Evolutionary conservation across 2,888 invertebrate genomes (phyloP).

Genomic region (Pegoplata infirma): DNA sequence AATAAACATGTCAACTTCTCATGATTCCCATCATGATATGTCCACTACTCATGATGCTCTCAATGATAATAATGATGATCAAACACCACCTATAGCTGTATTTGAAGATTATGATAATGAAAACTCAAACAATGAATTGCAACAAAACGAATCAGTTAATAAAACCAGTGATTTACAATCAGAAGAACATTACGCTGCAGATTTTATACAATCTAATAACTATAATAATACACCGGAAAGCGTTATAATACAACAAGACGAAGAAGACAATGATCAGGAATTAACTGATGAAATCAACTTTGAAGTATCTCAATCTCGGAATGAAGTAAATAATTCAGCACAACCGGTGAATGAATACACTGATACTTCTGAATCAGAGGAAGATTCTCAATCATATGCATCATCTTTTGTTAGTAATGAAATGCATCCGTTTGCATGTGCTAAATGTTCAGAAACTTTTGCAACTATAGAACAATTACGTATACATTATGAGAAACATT

Average conservation of each 20-base stretch:
- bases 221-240: neutral
- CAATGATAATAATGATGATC: neutral
- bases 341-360: too few species aligned
- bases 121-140: neutral
- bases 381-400: neutral
- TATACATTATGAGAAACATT: conserved; percentile 64
- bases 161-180: neutral
- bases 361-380: neutral
- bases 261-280: neutral
- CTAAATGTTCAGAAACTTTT: conserved; percentile 68
- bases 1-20: neutral
- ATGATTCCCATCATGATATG: too few species aligned
- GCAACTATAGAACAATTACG: conserved; percentile 65
- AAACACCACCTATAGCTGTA: conserved; percentile 4
- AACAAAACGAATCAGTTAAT: neutral
- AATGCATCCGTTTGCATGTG: conserved; percentile 62
- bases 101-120: conserved; percentile 48
- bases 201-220: neutral
- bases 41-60: neutral
- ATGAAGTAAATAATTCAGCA: too few species aligned
- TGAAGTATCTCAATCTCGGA: too few species aligned
- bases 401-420: neutral
- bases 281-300: neutral
- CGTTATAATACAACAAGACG: neutral
- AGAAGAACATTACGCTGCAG: neutral